Base-by-base conservation (phyloP, 2,113 vertebrate species). In the Pyxicephalus adspersus region DNA sequence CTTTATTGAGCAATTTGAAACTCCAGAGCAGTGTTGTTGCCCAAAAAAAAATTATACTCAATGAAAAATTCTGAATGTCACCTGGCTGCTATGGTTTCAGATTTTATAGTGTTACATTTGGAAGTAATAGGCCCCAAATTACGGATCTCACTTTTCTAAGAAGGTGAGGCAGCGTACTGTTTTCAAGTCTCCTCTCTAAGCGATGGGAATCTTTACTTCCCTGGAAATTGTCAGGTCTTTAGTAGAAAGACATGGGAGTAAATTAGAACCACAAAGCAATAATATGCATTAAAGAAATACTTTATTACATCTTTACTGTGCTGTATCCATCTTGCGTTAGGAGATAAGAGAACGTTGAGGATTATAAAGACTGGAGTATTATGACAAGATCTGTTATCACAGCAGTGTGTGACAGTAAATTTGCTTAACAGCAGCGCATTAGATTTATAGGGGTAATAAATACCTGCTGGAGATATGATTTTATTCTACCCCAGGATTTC, bases 321-420 rank as follows among this genome's bases (percentile, higher is more conserved):
- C 68, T 64, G 67, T 81, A 81, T 64, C 64, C 68, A 5, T 81
- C 67, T 81, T 81, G 67, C 58, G 64, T 64, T 72, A 38, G 58
- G 58, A 73, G 78, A 81, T 81, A 73, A 81, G 78, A 54, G 38
- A 64, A 71, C 55, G 57, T 51, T 38, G 38, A 64, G 78, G 57
- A 71, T 80, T 80, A 63, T 72, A 80, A 80, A 72, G 67, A 57
- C 78, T 64, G 34, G 66, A 80, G 67, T 34, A 73, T 81, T 73
- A 81, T 81, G 78, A 81, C 60, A 64, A 81, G 78, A 73, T 81
- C 78, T 64, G 67, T 72, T 81, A 81, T 81, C 78, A 64, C 78
- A 64, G 60, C 68, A 54, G 66, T 31, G 57, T 11, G 8, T 58
- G 72, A 64, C 78, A 55, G 67, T 81, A 73, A 81, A 81, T 81